These are phyloP conservation scores for Trachelus stipa DNA, from an alignment of 2,888 invertebrate species.

Conservation along the genomic window DNA sequence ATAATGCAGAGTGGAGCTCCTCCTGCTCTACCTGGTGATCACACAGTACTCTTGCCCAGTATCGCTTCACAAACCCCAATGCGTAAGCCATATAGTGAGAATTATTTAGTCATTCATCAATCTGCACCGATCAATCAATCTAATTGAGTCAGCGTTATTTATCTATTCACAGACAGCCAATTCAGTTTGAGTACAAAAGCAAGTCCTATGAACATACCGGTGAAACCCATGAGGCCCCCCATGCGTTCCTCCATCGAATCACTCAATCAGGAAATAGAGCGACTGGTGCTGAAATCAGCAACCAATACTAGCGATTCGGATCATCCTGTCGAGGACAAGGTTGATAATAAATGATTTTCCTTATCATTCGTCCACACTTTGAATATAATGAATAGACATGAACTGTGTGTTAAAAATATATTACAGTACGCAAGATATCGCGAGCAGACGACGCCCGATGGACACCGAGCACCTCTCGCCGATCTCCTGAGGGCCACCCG, in stretches of 20 bases:
- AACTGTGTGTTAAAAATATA: neutral
- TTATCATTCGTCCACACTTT: neutral
- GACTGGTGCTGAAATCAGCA: conserved; percentile 74
- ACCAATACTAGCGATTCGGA: conserved; percentile 60
- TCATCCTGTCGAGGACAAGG: conserved; percentile 73
- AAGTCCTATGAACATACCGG: conserved; percentile 71
- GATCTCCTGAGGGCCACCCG: conserved; percentile 78
- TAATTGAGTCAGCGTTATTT: conserved; percentile 35
- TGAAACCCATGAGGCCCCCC: conserved; percentile 73
- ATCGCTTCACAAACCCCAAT: conserved; percentile 69
- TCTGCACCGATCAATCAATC: neutral
- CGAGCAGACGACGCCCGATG: conserved; percentile 82
- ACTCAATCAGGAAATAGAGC: conserved; percentile 87
- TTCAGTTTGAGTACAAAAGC: conserved; percentile 67
- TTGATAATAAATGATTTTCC: conserved; percentile 43
- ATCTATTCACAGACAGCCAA: conserved; percentile 55
- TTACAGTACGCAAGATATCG: conserved; percentile 62
- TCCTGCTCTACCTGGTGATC: conserved; percentile 71
- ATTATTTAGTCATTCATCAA: conserved; percentile 35
- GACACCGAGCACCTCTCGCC: conserved; percentile 85
- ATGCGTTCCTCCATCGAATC: conserved; percentile 89
- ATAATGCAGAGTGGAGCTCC: conserved; percentile 64
- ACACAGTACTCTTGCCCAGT: conserved; percentile 67
- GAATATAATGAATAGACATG: neutral
- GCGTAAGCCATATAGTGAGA: conserved; percentile 47